Evolutionary conservation across 1,140 invertebrate genomes (phyloP), one percentile per base, ranked within the genome.

Genomic region (Cecropterus lyciades): DNA sequence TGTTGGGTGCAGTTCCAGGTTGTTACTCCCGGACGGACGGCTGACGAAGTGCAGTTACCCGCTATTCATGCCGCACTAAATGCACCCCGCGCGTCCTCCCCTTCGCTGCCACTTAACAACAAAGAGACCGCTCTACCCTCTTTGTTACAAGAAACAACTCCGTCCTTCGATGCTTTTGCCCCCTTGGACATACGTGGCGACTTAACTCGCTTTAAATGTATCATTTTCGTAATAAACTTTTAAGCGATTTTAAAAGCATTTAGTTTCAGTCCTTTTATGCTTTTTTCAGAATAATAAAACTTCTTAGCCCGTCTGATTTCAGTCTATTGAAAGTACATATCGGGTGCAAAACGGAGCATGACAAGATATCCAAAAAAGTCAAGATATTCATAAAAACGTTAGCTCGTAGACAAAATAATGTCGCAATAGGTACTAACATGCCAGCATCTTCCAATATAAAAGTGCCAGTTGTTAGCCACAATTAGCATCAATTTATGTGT

Each of bases 81-180:
- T 81, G 81, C 79, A 76, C 77, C 75, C 74, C 75, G 59, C 77
- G 51, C 75, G 8, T 57, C 74, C 72, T 70, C 60, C 68, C 69
- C 67, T 67, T 63, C 67, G 72, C 72, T 80, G 79, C 80, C 87
- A 89, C 84, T 91, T 88, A 87, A 86, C 80, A 85, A 91, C 85
- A 91, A 89, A 91, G 88, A 87, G 79, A 85, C 77, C 81, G 84
- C 82, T 86, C 76, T 85, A 84, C 82, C 79, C 84, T 86, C 87
- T 91, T 88, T 88, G 84, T 89, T 85, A 87, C 75, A 86, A 90
- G 81, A 84, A 87, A 89, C 85, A 86, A 86, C 84, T 87, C 57
- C 67, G 75, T 69, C 71, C 73, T 73, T 46, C 65, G 52, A 67
- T 80, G 69, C 73, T 77, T 77, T 64, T 42, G 27, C 14, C 10